Conservation (phyloP, 2,888 invertebrate species). For the Cylindroiulus punctatus region DNA sequence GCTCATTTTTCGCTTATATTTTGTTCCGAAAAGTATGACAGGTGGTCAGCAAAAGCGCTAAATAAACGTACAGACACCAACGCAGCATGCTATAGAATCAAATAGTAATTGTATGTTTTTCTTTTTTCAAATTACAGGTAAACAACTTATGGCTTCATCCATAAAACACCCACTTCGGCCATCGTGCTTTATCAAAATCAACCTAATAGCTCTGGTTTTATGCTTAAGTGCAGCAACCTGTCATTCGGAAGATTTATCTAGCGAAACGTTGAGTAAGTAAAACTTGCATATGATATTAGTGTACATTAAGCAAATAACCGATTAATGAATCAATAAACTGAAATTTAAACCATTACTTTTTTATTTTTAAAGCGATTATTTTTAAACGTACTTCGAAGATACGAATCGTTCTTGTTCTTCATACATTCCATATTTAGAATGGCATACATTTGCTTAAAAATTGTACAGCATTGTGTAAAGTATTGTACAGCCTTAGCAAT, state of each 20-base stretch:
- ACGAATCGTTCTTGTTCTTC: too few relatives aligned
- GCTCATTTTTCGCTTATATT: not conserved
- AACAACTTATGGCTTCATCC: constrained; percentile 20
- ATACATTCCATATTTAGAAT: too few relatives aligned
- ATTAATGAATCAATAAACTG: too few relatives aligned
- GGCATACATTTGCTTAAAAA: too few relatives aligned
- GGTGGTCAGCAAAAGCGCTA: too few relatives aligned
- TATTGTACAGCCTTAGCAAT: too few relatives aligned
- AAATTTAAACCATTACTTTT: too few relatives aligned
- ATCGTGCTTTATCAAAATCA: not conserved
- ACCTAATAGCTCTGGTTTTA: not conserved
- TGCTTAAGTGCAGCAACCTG: not conserved
- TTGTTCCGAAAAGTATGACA: not conserved
- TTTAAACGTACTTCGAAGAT: too few relatives aligned
- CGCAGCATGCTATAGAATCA: too few relatives aligned
- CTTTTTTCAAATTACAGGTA: not conserved
- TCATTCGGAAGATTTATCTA: not conserved
- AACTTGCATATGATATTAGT: not conserved
- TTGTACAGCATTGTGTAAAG: too few relatives aligned
- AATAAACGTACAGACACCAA: too few relatives aligned
- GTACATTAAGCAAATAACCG: not conserved
- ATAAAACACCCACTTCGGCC: not conserved
- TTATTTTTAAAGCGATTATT: too few relatives aligned
- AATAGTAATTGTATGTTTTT: not conserved
- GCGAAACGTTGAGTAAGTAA: not conserved